Base-by-base conservation (phyloP, 2,797 vertebrate genomes). In the Microcaecilia unicolor region DNA sequence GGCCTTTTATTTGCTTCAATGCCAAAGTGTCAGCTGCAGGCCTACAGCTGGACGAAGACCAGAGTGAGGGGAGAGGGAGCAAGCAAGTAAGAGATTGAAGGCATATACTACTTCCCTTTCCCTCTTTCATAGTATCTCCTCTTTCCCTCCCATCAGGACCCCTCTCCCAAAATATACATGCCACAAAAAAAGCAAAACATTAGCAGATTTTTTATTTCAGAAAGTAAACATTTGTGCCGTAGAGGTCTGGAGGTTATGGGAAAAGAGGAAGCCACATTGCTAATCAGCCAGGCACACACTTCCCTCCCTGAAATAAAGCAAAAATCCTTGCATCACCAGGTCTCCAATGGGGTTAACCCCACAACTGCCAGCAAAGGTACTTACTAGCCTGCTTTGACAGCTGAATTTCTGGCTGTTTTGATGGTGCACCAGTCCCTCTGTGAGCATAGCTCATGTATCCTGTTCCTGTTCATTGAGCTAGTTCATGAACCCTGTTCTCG, bases 161-260 rank as follows among this genome's bases (percentile, higher is more conserved):
- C 45, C 50, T 15, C 68, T 74, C 76, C 70, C 73, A 76, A 80
- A 81, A 83, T 80, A 81, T 77, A 75, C 71, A 74, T 59, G 71
- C n/a, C 71, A 49, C 64, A n/a, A 51, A 53, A 71, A 74, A 78
- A 81, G 75, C 77, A 83, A 78, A 81, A 81, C 80, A 83, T 84
- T 78, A 84, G 88, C 86, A 86, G 84, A 89, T 91, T 94, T 95
- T 93, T 93, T 94, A 88, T 88, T 88, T 88, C 80, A 89, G 84
- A 93, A 92, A 93, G 91, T 96, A 98, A 98, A 98, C 93, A 97
- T 79, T 89, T 74, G 74, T 88, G 87, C 88, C 80, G 81, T 72
- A 87, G 87, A 90, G 95, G 91, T 96, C 92, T 87, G 81, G 84
- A 92, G 93, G 95, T 98, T 98, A 95, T 98, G 95, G 93, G 95